Conservation (phyloP, 2,113 vertebrate species). For the Fulmarus glacialis region DNA sequence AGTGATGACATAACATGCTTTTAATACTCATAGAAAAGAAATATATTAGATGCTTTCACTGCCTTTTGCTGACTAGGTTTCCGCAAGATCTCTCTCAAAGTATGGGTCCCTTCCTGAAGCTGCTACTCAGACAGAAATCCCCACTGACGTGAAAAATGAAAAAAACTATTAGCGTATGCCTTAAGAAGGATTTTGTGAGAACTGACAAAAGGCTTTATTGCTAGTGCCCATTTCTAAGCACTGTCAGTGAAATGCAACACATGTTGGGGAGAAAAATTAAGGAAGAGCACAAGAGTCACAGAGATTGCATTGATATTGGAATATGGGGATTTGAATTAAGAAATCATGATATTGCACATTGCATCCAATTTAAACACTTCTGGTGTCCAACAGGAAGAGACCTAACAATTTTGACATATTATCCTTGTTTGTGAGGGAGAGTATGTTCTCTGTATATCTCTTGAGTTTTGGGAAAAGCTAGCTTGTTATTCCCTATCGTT, state of each 20-base stretch:
- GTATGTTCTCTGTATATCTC: neutral
- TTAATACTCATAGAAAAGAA: neutral
- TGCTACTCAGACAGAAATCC: neutral
- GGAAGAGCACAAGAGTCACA: neutral
- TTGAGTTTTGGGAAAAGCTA: neutral
- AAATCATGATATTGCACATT: accelerated
- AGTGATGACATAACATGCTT: neutral
- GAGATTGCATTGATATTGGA: neutral
- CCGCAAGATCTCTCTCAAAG: neutral
- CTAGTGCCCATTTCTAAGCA: neutral
- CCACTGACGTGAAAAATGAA: neutral
- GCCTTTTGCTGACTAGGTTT: neutral
- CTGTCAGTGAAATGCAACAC: neutral
- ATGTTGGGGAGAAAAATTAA: neutral
- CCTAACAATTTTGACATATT: neutral
- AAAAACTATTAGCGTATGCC: accelerated
- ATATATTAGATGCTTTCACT: neutral
- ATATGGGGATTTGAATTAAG: neutral
- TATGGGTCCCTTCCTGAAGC: neutral
- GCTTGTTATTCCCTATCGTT: neutral
- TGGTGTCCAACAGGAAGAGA: neutral
- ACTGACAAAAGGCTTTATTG: neutral
- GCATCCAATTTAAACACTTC: neutral
- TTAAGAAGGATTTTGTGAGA: neutral
- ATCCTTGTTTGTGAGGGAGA: neutral